A percentile compares a stretch with the other conserved stretches of the same genome.
Conservation (phyloP, 2,797 vertebrate genomes). For the Hapalemur alaotrensis region DNA sequence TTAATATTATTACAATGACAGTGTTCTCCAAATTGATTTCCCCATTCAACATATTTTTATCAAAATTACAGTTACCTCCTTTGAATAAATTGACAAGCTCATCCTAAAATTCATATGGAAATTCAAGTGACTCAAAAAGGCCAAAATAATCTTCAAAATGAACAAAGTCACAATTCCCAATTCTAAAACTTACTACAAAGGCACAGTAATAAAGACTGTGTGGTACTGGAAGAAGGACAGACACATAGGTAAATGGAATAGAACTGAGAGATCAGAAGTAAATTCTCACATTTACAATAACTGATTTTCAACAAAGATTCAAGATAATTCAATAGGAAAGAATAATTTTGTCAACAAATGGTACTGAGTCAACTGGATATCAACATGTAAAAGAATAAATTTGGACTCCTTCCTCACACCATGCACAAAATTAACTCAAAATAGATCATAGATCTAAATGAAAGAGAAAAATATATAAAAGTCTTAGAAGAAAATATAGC, state of each 20-base stretch:
- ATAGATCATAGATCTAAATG: not conserved
- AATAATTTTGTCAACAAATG: constrained; percentile 2
- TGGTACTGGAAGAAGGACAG: not conserved
- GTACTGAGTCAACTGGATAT: not conserved
- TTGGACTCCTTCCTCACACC: not conserved
- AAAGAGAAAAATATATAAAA: not conserved
- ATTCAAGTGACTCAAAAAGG: not conserved
- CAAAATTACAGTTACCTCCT: not conserved
- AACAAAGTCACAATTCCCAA: not conserved
- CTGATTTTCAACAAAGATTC: not conserved
- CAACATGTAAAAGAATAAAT: not conserved
- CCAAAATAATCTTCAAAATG: not conserved
- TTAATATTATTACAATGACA: not conserved
- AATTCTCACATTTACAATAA: not conserved
- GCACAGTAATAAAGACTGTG: not conserved
- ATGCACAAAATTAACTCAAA: not conserved
- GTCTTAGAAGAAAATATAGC: not conserved
- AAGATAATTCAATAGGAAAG: not conserved
- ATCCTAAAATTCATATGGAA: not conserved
- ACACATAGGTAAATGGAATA: not conserved
- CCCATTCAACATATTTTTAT: not conserved
- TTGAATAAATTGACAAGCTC: not conserved
- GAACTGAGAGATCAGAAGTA: not conserved
- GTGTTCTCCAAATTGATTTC: not conserved
- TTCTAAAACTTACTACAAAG: not conserved